phyloP scores from a whole-genome alignment of 2,888 invertebrate genomes.

The Crossocerus cetratus region DNA sequence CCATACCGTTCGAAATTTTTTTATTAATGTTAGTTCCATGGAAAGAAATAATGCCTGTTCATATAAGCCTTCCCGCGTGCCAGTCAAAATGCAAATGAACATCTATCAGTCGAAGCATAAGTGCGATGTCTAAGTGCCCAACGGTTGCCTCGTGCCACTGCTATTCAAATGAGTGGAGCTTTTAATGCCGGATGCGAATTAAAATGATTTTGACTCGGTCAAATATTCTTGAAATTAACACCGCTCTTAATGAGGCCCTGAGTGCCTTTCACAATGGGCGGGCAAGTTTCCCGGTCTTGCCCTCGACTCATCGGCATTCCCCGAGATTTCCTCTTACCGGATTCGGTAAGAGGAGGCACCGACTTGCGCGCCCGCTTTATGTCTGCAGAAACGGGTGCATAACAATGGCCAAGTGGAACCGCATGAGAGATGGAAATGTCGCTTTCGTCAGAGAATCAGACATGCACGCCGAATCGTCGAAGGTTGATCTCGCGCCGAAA shows the following conservation, averaged over 20 bases:
- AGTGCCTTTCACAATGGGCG: background rate
- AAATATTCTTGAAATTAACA: conserved; percentile 5
- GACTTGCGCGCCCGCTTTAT: background rate
- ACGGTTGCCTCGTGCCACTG: too few relatives aligned
- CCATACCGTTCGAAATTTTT: too few relatives aligned
- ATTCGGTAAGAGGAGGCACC: background rate
- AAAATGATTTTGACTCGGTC: conserved; percentile 16
- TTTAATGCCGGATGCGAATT: conserved; percentile 30
- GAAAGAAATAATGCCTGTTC: too few relatives aligned
- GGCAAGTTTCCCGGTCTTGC: background rate
- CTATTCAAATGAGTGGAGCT: background rate
- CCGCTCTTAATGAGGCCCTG: background rate
- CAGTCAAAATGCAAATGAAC: too few relatives aligned
- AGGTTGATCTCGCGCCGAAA: background rate
- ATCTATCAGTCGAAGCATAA: too few relatives aligned
- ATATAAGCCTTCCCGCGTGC: too few relatives aligned
- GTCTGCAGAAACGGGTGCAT: background rate
- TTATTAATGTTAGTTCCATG: too few relatives aligned
- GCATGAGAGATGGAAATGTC: background rate
- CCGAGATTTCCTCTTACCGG: background rate
- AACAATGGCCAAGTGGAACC: background rate
- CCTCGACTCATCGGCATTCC: background rate
- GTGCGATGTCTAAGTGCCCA: too few relatives aligned
- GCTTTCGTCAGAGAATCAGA: background rate
- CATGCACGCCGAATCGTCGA: background rate